Evolutionary conservation across 2,888 invertebrate genomes (phyloP).

Genomic region (Tribolium freemani): DNA sequence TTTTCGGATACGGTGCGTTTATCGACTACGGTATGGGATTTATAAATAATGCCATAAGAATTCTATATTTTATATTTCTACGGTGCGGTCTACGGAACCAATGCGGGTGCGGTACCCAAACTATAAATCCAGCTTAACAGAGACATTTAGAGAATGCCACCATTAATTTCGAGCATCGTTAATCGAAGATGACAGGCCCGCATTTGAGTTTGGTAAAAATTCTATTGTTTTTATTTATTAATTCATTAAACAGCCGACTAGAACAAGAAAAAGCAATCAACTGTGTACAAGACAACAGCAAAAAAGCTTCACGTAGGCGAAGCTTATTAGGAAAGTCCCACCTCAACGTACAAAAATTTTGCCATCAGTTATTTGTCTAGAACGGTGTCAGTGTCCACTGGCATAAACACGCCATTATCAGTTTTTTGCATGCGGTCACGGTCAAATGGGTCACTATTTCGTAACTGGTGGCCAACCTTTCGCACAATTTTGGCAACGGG

Average conservation of each 20-base stretch:
- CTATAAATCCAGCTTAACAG: too few species aligned
- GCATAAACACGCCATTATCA: constrained; percentile 19
- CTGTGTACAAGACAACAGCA: not conserved
- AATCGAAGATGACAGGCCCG: constrained; percentile 7
- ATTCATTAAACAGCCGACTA: too few species aligned
- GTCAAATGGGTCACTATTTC: constrained; percentile 13
- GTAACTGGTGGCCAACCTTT: not conserved
- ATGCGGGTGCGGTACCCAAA: too few species aligned
- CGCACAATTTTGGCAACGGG: not conserved
- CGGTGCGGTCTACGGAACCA: too few species aligned
- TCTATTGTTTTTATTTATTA: not conserved
- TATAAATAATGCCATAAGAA: too few species aligned
- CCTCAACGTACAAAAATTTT: not conserved
- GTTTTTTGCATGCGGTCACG: constrained; percentile 15
- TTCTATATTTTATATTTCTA: too few species aligned
- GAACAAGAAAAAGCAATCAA: too few species aligned
- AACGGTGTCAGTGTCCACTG: constrained; percentile 23
- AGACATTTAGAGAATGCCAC: too few species aligned
- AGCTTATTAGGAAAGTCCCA: not conserved
- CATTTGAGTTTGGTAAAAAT: too few species aligned
- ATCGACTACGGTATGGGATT: too few species aligned
- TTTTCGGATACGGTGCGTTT: too few species aligned
- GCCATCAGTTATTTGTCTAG: not conserved
- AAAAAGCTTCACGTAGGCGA: not conserved
- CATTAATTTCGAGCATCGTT: constrained; percentile 25